phyloP scores from a whole-genome alignment of 2,888 invertebrate species.

The Temnothorax rugatulus region DNA sequence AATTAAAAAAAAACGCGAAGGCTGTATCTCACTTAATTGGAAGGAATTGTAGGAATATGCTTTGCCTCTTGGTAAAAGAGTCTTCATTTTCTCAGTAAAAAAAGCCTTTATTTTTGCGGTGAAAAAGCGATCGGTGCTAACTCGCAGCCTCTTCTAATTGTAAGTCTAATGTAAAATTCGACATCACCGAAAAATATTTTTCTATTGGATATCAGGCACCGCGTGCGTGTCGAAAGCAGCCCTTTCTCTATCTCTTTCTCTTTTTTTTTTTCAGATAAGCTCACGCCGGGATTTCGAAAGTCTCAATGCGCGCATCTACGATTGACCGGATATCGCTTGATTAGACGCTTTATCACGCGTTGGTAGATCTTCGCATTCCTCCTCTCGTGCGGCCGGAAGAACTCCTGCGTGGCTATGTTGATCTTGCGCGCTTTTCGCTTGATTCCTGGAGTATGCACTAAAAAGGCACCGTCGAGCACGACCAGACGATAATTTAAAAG shows the following conservation, averaged over 20 bases:
- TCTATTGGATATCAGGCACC: conserved; percentile 31
- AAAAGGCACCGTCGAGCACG: conserved; percentile 91
- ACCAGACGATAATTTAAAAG: conserved; percentile 91
- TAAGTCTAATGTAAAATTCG: conserved; percentile 27
- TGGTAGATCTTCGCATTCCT: conserved; percentile 83
- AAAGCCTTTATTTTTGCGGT: conserved; percentile 25
- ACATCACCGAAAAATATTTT: conserved; percentile 45
- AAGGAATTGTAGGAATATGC: neutral
- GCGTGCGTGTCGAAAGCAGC: neutral
- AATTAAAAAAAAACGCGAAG: neutral
- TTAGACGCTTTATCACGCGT: conserved; percentile 79
- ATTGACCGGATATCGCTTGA: conserved; percentile 82
- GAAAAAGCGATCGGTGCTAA: conserved; percentile 8
- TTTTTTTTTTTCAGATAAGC: neutral
- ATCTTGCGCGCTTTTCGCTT: conserved; percentile 86
- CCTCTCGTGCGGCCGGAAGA: conserved; percentile 77
- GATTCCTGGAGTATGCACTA: conserved; percentile 90
- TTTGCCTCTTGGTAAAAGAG: neutral
- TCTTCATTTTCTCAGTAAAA: neutral
- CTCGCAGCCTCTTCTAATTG: neutral
- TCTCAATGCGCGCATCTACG: conserved; percentile 68
- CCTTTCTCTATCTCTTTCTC: neutral
- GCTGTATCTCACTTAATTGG: neutral
- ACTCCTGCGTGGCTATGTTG: conserved; percentile 65
- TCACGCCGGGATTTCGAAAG: neutral